phyloP scores from a whole-genome alignment of 2,888 invertebrate genomes.

The Heliconius ethilla region DNA sequence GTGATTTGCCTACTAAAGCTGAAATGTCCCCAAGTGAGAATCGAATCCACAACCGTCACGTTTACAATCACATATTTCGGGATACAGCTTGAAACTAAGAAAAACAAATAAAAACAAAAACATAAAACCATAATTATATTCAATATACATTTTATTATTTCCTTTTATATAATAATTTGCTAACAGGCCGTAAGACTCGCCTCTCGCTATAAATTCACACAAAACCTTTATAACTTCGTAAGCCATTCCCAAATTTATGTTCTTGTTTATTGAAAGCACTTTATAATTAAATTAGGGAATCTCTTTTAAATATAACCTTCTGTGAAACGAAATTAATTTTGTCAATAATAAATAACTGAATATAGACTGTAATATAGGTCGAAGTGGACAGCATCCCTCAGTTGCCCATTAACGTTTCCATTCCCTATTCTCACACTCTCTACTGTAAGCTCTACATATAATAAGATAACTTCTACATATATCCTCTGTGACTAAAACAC shows the following conservation, averaged over 20 bases:
- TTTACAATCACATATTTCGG: not conserved
- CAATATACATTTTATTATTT: slow-evolving; percentile 6
- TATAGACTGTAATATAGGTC: not conserved
- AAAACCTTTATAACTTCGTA: slow-evolving; percentile 39
- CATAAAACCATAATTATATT: not conserved
- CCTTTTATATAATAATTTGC: slow-evolving; percentile 14
- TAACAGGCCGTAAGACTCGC: slow-evolving; percentile 20
- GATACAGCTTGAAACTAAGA: not conserved
- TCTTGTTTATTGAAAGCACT: slow-evolving; percentile 39
- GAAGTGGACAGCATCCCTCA: too few relatives aligned
- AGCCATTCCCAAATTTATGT: slow-evolving; percentile 39
- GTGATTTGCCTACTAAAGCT: too few relatives aligned
- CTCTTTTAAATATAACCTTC: slow-evolving; percentile 17
- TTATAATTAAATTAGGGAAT: slow-evolving; percentile 34
- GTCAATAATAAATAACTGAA: not conserved
- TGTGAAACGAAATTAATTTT: slow-evolving; percentile 12
- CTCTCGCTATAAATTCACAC: slow-evolving; percentile 34
- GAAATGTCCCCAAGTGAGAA: too few relatives aligned
- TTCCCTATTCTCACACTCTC: not conserved
- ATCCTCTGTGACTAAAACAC: not conserved
- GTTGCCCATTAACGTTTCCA: too few relatives aligned
- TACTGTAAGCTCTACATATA: too few relatives aligned
- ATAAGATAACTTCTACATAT: not conserved
- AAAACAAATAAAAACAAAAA: not conserved
- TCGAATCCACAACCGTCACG: too few relatives aligned